Evolutionary conservation across 1,140 invertebrate species (phyloP).

Genomic region (Rhagoletis zephyria): DNA sequence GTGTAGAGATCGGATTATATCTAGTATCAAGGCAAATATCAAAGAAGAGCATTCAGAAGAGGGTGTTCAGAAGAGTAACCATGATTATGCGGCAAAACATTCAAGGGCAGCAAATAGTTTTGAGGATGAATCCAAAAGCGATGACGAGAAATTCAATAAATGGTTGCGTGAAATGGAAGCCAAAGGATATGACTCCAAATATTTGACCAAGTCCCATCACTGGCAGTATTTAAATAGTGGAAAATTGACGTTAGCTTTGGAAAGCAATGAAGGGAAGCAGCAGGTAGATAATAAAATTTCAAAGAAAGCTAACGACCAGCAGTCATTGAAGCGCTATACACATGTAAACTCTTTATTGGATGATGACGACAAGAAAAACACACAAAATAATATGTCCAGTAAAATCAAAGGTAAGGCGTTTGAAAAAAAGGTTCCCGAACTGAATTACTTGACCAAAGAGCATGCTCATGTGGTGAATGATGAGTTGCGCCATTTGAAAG

Average conservation of each 20-base stretch:
- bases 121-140: neutral
- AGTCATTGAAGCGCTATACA: neutral
- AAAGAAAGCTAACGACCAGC: neutral
- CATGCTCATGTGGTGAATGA: slow-evolving; percentile 23
- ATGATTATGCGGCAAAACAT: neutral
- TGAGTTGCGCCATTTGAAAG: slow-evolving; percentile 21
- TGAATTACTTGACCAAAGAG: slow-evolving; percentile 4
- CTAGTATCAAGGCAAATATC: slow-evolving; percentile 19
- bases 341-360: neutral
- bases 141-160: slow-evolving; percentile 28
- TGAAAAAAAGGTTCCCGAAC: neutral
- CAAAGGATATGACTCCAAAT: slow-evolving; percentile 54
- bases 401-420: neutral
- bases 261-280: neutral
- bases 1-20: slow-evolving; percentile 53
- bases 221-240: slow-evolving; percentile 50
- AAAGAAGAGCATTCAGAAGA: neutral
- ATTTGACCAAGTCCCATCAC: slow-evolving; percentile 53
- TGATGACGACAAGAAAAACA: neutral
- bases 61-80: neutral
- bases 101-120: neutral
- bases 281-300: neutral
- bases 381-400: neutral
- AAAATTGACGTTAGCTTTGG: slow-evolving; percentile 47
- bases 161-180: slow-evolving; percentile 56